A percentile compares a stretch with the other conserved stretches of the same genome.
These are phyloP conservation scores for Pampus argenteus DNA, from an alignment of 2,797 vertebrate genomes.

Conservation along the genomic window DNA sequence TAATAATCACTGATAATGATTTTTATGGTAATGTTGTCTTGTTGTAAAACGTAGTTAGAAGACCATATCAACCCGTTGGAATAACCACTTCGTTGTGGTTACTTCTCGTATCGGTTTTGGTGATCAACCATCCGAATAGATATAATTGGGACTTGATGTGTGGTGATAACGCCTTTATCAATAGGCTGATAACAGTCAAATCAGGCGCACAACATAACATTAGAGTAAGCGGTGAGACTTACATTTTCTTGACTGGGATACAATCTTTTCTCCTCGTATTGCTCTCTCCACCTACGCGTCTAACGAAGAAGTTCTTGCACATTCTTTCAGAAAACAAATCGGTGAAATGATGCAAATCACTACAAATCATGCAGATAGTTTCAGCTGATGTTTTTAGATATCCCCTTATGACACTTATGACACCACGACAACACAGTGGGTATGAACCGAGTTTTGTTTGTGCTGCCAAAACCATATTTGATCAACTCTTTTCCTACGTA, in stretches of 20 bases:
- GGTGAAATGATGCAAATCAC: slow-evolving; percentile 16
- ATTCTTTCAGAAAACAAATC: slow-evolving; percentile 15
- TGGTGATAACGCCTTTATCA: no score
- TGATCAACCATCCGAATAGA: no score
- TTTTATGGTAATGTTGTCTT: no score
- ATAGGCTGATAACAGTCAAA: no score
- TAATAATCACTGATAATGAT: slow-evolving; percentile 12
- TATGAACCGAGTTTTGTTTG: neutral
- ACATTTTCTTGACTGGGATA: slow-evolving; percentile 13
- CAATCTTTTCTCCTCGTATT: slow-evolving; percentile 25
- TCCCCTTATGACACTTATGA: slow-evolving; percentile 1
- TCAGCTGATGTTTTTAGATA: neutral
- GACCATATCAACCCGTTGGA: no score
- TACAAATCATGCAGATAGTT: slow-evolving; percentile 1
- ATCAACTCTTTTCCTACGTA: neutral
- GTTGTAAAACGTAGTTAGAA: no score
- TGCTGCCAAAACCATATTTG: neutral
- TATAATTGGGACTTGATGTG: no score
- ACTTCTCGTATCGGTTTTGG: no score
- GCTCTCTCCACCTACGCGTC: slow-evolving; percentile 32
- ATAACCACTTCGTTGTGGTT: no score
- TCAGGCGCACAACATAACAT: slow-evolving; percentile 13
- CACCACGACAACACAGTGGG: neutral
- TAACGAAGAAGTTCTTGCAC: slow-evolving; percentile 8
- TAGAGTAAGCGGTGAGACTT: slow-evolving; percentile 10